These are phyloP conservation scores for Macrotis lagotis DNA, from an alignment of 2,113 vertebrate genomes.

Conservation along the genomic window DNA sequence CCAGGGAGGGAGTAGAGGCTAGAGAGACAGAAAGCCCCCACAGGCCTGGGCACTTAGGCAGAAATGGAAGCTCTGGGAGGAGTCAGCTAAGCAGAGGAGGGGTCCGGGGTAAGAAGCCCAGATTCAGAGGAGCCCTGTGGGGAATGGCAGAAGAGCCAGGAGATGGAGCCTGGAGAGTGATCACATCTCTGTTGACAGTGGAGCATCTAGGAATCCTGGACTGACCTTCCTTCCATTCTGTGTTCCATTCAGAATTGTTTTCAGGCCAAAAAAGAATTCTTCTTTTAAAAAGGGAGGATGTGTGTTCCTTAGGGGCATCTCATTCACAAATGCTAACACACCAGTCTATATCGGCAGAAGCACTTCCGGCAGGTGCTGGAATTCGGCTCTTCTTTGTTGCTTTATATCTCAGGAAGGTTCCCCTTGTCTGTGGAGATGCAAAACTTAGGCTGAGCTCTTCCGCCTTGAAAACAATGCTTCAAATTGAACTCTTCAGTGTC, in stretches of 20 bases:
- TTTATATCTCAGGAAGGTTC: too few species aligned
- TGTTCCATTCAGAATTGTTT: background rate
- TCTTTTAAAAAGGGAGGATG: accelerated
- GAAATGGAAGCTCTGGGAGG: background rate
- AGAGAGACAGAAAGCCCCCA: background rate
- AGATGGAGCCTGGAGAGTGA: background rate
- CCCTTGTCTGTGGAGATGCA: background rate
- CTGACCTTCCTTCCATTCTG: background rate
- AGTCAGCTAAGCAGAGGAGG: background rate
- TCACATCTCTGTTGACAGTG: background rate
- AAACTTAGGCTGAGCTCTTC: background rate
- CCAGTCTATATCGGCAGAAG: background rate
- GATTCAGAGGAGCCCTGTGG: background rate
- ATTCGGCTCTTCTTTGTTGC: background rate
- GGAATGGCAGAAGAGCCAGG: too few species aligned
- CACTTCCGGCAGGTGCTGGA: background rate
- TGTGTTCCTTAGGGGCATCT: background rate
- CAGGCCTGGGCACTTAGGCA: background rate
- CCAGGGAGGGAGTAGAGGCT: background rate
- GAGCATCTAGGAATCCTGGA: background rate
- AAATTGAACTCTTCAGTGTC: background rate
- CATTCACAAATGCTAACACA: background rate
- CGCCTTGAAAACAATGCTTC: too few species aligned
- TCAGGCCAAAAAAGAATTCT: background rate
- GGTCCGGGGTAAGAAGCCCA: background rate